Conservation (phyloP, 35 echinoderm and acorn worm genomes). For the Eucidaris tribuloides region DNA sequence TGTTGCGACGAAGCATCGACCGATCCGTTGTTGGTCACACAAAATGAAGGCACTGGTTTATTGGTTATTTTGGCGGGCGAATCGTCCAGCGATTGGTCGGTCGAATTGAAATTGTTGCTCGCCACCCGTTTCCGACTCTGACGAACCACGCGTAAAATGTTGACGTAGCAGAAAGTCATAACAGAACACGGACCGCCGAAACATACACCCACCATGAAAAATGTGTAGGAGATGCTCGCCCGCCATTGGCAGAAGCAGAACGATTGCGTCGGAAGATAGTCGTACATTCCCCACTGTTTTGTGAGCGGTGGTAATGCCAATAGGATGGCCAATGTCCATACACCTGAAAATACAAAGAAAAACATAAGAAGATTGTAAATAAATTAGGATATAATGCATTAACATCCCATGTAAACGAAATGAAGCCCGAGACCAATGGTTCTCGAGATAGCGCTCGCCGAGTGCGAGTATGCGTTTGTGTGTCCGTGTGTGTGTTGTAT, state of each 20-base stretch:
- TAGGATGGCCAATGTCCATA: conserved; percentile 72
- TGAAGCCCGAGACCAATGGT: too few relatives aligned
- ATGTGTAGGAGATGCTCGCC: conserved; percentile 67
- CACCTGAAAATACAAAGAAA: conserved; percentile 56
- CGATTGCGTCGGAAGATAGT: conserved; percentile 76
- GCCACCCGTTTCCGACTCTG: conserved; percentile 59
- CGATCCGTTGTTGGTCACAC: not conserved
- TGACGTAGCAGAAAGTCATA: conserved; percentile 88
- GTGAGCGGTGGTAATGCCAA: conserved; percentile 65
- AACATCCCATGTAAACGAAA: too few relatives aligned
- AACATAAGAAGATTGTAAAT: conserved; percentile 4
- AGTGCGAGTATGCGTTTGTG: too few relatives aligned
- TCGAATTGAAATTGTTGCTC: conserved; percentile 15
- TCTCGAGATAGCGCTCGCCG: too few relatives aligned
- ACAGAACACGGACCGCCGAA: conserved; percentile 96
- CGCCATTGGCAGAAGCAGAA: conserved; percentile 97
- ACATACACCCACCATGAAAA: conserved; percentile 93
- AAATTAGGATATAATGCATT: too few relatives aligned
- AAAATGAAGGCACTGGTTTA: not conserved
- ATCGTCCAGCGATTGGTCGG: conserved; percentile 4
- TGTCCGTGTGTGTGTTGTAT: too few relatives aligned
- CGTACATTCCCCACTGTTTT: conserved; percentile 75
- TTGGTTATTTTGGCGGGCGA: not conserved
- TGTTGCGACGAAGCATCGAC: not conserved
- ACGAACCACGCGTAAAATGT: conserved; percentile 72